These are phyloP conservation scores for Junonia oenone DNA, from an alignment of 2,888 invertebrate species.

Conservation along the genomic window DNA sequence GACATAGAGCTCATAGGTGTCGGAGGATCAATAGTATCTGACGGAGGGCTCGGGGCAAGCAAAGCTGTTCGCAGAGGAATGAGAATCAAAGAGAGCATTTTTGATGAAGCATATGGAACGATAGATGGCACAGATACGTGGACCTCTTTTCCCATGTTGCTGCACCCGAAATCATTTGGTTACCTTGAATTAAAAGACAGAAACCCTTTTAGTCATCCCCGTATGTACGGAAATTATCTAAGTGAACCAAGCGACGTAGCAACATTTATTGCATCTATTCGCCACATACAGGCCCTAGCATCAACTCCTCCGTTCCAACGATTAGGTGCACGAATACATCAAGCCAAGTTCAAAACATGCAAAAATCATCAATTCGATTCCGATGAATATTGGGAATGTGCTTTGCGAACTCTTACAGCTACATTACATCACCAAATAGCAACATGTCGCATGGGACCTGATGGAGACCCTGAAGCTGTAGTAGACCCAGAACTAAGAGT, in stretches of 20 bases:
- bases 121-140: constrained; percentile 79
- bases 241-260: constrained; percentile 80
- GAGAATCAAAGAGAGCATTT: constrained; percentile 76
- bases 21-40: constrained; percentile 82
- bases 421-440: constrained; percentile 83
- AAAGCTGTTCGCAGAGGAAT: constrained; percentile 72
- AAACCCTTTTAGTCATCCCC: constrained; percentile 86
- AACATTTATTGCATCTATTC: constrained; percentile 81
- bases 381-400: constrained; percentile 86
- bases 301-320: constrained; percentile 80
- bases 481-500: constrained; percentile 82
- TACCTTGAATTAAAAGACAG: constrained; percentile 83
- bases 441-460: constrained; percentile 86
- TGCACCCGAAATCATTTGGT: constrained; percentile 87
- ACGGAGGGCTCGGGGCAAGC: constrained; percentile 67
- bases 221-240: constrained; percentile 90
- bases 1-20: constrained; percentile 83
- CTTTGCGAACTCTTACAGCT: constrained; percentile 78
- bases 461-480: constrained; percentile 80
- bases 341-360: constrained; percentile 76
- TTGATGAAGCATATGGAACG: constrained; percentile 75
- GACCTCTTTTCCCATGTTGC: constrained; percentile 83
- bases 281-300: constrained; percentile 79
- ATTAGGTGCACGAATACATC: constrained; percentile 74
- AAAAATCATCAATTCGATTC: constrained; percentile 65